Conservation (phyloP, 2,113 vertebrate genomes). For the Kryptolebias marmoratus region DNA sequence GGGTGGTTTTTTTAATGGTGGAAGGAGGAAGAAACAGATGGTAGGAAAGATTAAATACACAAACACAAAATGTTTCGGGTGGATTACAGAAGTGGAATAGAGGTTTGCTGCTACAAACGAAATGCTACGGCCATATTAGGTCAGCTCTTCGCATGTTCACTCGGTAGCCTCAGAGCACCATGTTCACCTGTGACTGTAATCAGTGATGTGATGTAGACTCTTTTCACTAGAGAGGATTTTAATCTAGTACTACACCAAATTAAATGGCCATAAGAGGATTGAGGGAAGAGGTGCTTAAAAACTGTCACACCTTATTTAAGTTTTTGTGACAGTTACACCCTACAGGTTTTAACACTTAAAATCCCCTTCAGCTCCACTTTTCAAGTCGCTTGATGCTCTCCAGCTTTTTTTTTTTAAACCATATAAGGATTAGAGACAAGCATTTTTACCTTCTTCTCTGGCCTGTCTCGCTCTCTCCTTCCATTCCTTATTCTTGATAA, state of each 20-base stretch:
- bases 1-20: not conserved
- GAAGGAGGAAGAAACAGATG: slow-evolving; percentile 13
- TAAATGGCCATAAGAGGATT: slow-evolving; percentile 16
- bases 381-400: not conserved
- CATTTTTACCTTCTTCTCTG: not conserved
- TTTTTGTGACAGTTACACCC: slow-evolving; percentile 17
- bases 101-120: slow-evolving; percentile 15
- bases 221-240: slow-evolving; percentile 17
- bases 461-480: not conserved
- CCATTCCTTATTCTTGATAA: not conserved
- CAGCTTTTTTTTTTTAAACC: not conserved
- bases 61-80: not conserved
- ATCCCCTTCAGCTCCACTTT: not conserved
- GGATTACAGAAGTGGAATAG: slow-evolving; percentile 13
- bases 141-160: not conserved
- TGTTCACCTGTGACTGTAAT: not conserved
- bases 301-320: slow-evolving; percentile 11
- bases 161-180: not conserved
- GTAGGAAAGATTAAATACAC: slow-evolving; percentile 9
- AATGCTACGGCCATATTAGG: slow-evolving; percentile 1
- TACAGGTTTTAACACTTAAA: slow-evolving; percentile 14
- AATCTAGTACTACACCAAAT: slow-evolving; percentile 2
- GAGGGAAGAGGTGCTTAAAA: slow-evolving; percentile 9
- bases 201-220: slow-evolving; percentile 2
- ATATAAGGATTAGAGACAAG: not conserved